Conservation (phyloP, 1,140 invertebrate genomes). For the Drosophila pectinifera region DNA sequence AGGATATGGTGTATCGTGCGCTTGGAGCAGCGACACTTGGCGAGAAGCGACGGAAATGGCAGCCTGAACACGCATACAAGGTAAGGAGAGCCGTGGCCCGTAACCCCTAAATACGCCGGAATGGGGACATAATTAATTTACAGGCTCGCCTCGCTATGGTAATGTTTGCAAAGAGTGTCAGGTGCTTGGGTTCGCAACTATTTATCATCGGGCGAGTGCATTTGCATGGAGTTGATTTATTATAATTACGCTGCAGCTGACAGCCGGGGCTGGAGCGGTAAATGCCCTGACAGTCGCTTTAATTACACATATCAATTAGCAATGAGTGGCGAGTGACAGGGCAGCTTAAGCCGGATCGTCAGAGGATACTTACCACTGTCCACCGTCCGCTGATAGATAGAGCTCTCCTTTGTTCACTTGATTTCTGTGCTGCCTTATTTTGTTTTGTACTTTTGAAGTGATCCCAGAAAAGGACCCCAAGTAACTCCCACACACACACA, state of each 20-base stretch:
- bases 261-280: constrained; percentile 61
- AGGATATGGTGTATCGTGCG: constrained; percentile 17
- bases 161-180: constrained; percentile 80
- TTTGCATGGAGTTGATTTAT: constrained; percentile 81
- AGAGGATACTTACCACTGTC: constrained; percentile 36
- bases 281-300: constrained; percentile 43
- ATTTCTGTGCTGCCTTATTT: constrained; percentile 3
- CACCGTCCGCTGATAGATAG: not conserved
- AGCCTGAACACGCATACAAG: constrained; percentile 29
- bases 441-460: constrained; percentile 19
- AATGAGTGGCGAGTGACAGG: constrained; percentile 36
- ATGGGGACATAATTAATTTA: constrained; percentile 75
- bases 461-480: constrained; percentile 5
- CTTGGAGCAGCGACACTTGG: constrained; percentile 25
- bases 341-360: constrained; percentile 28
- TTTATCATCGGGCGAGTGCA: constrained; percentile 71
- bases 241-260: constrained; percentile 79
- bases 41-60: constrained; percentile 45
- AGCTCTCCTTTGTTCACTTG: constrained; percentile 14
- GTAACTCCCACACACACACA: constrained; percentile 11
- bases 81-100: not conserved
- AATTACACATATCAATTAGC: constrained; percentile 55
- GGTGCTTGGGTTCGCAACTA: constrained; percentile 63
- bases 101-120: constrained; percentile 3
- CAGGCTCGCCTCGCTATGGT: constrained; percentile 51